phyloP scores from a whole-genome alignment of 2,797 vertebrate genomes.

The Eremophila alpestris region DNA sequence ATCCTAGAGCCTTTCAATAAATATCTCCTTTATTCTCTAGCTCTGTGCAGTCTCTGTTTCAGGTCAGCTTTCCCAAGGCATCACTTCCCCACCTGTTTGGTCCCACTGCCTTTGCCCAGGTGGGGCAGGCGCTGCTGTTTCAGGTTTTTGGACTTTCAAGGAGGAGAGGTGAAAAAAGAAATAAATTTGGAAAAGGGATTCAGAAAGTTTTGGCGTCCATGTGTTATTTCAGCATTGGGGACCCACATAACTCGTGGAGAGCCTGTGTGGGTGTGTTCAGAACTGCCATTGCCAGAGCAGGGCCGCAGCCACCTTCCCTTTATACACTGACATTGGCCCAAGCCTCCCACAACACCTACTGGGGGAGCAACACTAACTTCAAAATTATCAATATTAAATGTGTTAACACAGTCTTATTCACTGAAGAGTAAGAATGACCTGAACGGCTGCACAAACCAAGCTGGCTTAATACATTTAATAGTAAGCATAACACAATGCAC shows the following conservation, averaged over 20 bases:
- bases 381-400: not conserved
- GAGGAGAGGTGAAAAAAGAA: not conserved
- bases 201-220: accelerated
- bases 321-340: not conserved
- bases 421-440: not conserved
- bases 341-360: accelerated
- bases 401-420: not conserved
- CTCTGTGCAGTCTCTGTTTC: no score
- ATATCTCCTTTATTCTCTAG: no score
- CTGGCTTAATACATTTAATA: not conserved
- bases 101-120: no score
- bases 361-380: not conserved
- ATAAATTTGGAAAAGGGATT: not conserved
- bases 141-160: not conserved
- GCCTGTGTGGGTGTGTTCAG: not conserved
- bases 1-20: no score
- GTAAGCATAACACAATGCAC: not conserved
- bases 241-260: accelerated
- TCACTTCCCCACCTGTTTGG: no score
- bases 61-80: no score
- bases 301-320: not conserved
- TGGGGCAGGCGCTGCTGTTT: not conserved
- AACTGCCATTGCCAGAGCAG: not conserved
- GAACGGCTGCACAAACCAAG: not conserved
- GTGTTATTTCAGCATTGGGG: not conserved